phyloP scores from a whole-genome alignment of 1,140 invertebrate genomes.

The Drosophila guanche region DNA sequence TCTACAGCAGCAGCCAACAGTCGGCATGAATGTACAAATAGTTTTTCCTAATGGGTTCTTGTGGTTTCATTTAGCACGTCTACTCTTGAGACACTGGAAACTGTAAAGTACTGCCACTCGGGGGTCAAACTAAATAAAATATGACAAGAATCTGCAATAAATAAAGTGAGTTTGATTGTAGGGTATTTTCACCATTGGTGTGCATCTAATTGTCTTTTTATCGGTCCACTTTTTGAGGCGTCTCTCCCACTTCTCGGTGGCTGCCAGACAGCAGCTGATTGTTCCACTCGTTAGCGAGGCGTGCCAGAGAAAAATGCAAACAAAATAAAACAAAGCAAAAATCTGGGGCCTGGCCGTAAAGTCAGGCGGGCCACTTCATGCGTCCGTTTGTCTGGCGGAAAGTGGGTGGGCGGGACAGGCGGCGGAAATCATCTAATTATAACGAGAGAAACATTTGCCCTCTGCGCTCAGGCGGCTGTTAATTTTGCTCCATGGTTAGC shows the following conservation, averaged over 20 bases:
- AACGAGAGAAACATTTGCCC: constrained; percentile 55
- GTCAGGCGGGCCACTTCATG: constrained; percentile 7
- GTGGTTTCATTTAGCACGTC: background rate
- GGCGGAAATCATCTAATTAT: constrained; percentile 54
- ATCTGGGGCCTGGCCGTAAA: constrained; percentile 41
- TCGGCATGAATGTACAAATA: constrained; percentile 9
- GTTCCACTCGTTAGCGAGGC: constrained; percentile 40
- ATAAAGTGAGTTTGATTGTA: too few relatives aligned
- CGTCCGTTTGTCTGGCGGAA: constrained; percentile 7
- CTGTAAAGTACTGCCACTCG: too few relatives aligned
- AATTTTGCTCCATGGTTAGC: constrained; percentile 19
- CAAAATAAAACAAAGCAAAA: constrained; percentile 31
- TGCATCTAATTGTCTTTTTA: constrained; percentile 32
- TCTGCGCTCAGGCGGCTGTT: constrained; percentile 27
- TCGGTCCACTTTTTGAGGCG: constrained; percentile 7
- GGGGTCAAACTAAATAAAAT: too few relatives aligned
- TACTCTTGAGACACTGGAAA: too few relatives aligned
- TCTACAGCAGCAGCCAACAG: constrained; percentile 20
- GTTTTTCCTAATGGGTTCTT: constrained; percentile 31
- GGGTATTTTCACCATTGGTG: background rate
- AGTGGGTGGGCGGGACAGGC: background rate
- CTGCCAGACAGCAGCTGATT: constrained; percentile 51
- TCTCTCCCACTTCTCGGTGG: constrained; percentile 11
- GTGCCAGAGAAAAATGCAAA: constrained; percentile 34
- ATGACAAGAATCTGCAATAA: too few relatives aligned